These are phyloP conservation scores for Philhelius pedissequus DNA, from an alignment of 2,888 invertebrate genomes.

Conservation along the genomic window DNA sequence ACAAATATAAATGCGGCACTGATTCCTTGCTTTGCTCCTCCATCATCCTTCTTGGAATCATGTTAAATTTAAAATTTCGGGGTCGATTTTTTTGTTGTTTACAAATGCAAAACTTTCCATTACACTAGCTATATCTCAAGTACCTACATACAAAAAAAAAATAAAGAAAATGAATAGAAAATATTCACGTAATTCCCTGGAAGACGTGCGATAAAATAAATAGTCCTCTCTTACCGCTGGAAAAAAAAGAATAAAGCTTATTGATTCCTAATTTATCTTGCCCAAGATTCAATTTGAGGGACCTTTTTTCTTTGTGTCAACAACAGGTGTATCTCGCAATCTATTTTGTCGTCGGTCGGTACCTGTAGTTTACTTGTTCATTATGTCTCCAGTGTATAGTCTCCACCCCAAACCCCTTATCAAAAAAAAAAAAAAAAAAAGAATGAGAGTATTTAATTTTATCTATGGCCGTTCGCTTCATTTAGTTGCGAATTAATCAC, in stretches of 20 bases:
- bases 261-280: constrained; percentile 21
- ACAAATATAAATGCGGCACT: not conserved
- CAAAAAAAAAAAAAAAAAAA: not conserved
- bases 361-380: constrained; percentile 3
- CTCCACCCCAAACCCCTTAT: not conserved
- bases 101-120: not conserved
- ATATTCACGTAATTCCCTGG: not conserved
- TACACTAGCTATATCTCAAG: not conserved
- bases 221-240: not conserved
- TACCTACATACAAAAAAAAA: not conserved
- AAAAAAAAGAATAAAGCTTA: constrained; percentile 3
- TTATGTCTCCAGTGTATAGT: not conserved
- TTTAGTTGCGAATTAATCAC: constrained; percentile 26
- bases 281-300: not conserved
- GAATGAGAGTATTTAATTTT: constrained; percentile 18
- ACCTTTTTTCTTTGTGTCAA: not conserved
- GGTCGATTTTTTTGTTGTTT: not conserved
- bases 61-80: not conserved
- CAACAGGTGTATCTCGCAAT: constrained; percentile 17
- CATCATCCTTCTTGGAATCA: not conserved
- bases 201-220: constrained; percentile 16
- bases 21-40: not conserved
- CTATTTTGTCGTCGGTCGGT: too few species aligned
- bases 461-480: constrained; percentile 1
- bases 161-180: not conserved